Evolutionary conservation across 2,797 vertebrate species (phyloP).

Genomic region (Gambusia yucatana): DNA sequence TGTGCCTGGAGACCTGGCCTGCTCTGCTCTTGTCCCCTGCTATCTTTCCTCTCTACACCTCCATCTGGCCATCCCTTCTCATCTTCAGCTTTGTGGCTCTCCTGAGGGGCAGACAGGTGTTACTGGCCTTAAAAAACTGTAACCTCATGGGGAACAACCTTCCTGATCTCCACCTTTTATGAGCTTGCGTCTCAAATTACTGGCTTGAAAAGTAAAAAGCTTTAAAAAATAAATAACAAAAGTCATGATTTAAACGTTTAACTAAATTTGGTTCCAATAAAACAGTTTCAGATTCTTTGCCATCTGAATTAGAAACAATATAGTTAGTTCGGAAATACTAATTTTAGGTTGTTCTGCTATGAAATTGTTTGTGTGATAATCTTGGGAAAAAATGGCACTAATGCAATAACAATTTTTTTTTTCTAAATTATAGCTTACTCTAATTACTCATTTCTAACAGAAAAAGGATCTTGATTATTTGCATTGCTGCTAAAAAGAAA

Average conservation of each 20-base stretch:
- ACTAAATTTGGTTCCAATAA: not conserved
- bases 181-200: slow-evolving; percentile 42
- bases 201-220: slow-evolving; percentile 23
- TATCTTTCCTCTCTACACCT: slow-evolving; percentile 33
- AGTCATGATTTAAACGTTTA: not conserved
- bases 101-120: slow-evolving; percentile 75
- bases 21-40: slow-evolving; percentile 48
- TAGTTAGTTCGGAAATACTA: not conserved
- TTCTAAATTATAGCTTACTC: not conserved
- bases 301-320: not conserved
- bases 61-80: slow-evolving; percentile 68
- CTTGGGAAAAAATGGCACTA: not conserved
- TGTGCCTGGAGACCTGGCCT: slow-evolving; percentile 42
- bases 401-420: not conserved
- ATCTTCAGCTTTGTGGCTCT: slow-evolving; percentile 51
- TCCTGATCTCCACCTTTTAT: slow-evolving; percentile 40
- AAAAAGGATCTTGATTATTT: not conserved
- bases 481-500: not conserved
- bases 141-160: slow-evolving; percentile 63
- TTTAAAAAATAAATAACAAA: not conserved
- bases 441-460: not conserved
- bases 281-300: not conserved
- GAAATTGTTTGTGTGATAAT: not conserved
- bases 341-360: not conserved
- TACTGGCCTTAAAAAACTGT: slow-evolving; percentile 58